These are phyloP conservation scores for Gymnoscopelus microlampas DNA, from an alignment of 2,797 vertebrate genomes.

Conservation along the genomic window DNA sequence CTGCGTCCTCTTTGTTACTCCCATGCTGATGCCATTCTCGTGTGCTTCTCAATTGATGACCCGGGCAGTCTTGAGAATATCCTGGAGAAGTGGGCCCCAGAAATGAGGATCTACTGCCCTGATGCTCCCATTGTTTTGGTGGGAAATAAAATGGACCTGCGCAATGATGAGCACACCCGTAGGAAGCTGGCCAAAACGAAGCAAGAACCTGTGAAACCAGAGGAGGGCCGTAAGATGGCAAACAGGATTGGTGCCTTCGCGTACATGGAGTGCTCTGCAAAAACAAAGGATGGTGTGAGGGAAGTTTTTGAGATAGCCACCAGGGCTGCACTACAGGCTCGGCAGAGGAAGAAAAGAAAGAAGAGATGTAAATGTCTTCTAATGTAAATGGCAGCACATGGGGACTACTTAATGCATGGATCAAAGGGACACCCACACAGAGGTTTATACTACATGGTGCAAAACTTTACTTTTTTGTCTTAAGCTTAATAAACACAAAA, in stretches of 20 bases:
- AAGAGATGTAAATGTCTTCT: slow-evolving; percentile 88
- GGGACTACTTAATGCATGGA: slow-evolving; percentile 66
- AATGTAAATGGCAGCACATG: slow-evolving; percentile 83
- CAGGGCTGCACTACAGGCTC: slow-evolving; percentile 97
- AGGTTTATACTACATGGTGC: slow-evolving; percentile 79
- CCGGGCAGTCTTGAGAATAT: slow-evolving; percentile 96
- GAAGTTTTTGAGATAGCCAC: slow-evolving; percentile 99
- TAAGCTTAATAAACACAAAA: no score
- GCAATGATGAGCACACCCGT: slow-evolving; percentile 96
- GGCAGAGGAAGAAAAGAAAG: slow-evolving; percentile 90
- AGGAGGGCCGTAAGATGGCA: slow-evolving; percentile 96
- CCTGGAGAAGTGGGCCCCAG: slow-evolving; percentile 98
- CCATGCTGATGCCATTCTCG: slow-evolving; percentile 90
- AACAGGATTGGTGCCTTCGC: slow-evolving; percentile 96
- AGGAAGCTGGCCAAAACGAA: slow-evolving; percentile 98
- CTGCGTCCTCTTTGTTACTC: slow-evolving; percentile 88
- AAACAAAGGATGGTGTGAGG: slow-evolving; percentile 98
- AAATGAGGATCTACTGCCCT: slow-evolving; percentile 98
- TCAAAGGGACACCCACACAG: slow-evolving; percentile 62
- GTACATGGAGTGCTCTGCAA: slow-evolving; percentile 99
- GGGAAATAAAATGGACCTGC: slow-evolving; percentile 98
- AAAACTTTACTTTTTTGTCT: slow-evolving; percentile 78
- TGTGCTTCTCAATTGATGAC: slow-evolving; percentile 92
- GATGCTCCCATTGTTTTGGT: slow-evolving; percentile 98
- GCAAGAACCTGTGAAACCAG: slow-evolving; percentile 97